A percentile compares a stretch with the other conserved stretches of the same genome.
Conservation (phyloP, 2,888 invertebrate genomes). For the Tenthredo amoena region DNA sequence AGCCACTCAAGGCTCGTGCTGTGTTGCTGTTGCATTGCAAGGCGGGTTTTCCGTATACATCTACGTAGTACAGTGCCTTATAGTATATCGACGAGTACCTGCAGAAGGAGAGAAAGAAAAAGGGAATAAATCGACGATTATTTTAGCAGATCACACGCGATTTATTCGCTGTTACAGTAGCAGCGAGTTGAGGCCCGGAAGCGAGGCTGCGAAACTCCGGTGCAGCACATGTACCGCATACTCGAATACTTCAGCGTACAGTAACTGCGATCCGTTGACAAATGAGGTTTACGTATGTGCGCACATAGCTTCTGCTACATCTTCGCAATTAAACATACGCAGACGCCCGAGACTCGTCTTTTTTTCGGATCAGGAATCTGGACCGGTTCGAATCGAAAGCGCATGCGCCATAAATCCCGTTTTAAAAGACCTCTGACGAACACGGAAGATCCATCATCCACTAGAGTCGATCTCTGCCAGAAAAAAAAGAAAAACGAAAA, state of each 20-base stretch:
- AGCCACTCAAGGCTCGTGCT: neutral
- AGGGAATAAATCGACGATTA: neutral
- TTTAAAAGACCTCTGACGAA: slow-evolving; percentile 27
- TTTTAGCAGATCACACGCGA: slow-evolving; percentile 6
- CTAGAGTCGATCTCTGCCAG: neutral
- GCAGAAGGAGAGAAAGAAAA: neutral
- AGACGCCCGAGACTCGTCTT: neutral
- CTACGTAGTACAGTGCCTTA: neutral
- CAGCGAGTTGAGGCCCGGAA: neutral
- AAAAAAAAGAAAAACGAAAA: neutral
- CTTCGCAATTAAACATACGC: slow-evolving; percentile 36
- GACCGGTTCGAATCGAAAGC: slow-evolving; percentile 45
- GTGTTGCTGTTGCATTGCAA: too few relatives aligned
- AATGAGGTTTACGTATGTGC: slow-evolving; percentile 21
- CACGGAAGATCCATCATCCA: neutral
- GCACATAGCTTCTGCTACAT: neutral
- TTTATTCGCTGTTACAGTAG: slow-evolving; percentile 4
- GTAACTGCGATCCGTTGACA: slow-evolving; percentile 38
- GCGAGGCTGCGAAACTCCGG: neutral
- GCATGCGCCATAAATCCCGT: slow-evolving; percentile 44
- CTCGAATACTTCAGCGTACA: slow-evolving; percentile 11
- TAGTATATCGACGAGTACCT: neutral
- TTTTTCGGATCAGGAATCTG: slow-evolving; percentile 12
- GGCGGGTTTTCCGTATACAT: neutral
- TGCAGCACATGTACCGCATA: neutral